These are phyloP conservation scores for Noctua janthina DNA, from an alignment of 2,888 invertebrate genomes.

Conservation along the genomic window DNA sequence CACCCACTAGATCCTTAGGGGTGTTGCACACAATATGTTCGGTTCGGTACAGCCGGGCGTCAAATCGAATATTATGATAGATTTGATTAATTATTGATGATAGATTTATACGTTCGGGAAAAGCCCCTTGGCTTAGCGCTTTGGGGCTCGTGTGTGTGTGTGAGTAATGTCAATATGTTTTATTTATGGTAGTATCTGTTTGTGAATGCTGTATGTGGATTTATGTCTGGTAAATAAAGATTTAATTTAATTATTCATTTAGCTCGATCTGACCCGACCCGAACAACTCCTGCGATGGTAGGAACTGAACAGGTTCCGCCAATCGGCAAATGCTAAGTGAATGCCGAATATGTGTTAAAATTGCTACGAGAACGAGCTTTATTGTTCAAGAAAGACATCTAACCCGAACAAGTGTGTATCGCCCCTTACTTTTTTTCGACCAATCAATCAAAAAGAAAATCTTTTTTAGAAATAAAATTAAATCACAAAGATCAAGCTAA, in stretches of 20 bases:
- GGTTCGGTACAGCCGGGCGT: not conserved
- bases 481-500: slow-evolving; percentile 12
- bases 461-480: not conserved
- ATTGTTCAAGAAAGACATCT: not conserved
- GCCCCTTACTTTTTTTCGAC: not conserved
- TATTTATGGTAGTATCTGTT: too few species aligned
- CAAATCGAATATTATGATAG: not conserved
- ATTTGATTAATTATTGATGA: not conserved
- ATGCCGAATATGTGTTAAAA: not conserved
- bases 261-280: not conserved
- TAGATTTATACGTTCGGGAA: not conserved
- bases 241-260: too few species aligned
- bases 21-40: not conserved
- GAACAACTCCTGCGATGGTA: not conserved
- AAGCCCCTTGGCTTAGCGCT: not conserved
- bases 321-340: not conserved
- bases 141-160: too few species aligned
- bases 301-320: not conserved
- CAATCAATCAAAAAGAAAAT: not conserved
- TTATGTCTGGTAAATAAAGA: too few species aligned
- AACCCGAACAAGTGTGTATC: not conserved
- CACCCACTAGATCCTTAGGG: not conserved
- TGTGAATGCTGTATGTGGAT: too few species aligned
- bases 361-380: not conserved
- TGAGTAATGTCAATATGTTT: too few species aligned